Conservation (phyloP, 23 tunicate species). For the Aplidium turbinatum region DNA sequence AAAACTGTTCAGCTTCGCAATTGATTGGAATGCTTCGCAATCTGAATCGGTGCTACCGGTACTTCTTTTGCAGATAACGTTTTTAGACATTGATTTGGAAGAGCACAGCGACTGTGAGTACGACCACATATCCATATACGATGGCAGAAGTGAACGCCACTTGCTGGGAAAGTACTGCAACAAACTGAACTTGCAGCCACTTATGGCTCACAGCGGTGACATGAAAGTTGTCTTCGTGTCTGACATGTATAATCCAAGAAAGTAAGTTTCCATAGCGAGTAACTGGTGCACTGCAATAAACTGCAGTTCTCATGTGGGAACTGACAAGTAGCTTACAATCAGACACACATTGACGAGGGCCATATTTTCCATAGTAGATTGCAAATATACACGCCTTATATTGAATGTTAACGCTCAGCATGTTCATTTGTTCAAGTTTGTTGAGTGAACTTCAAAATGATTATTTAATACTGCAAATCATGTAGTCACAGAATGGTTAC, state of each 20-base stretch:
- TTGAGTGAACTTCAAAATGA: too few species aligned
- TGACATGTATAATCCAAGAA: conserved; percentile 29
- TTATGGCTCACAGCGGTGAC: conserved; percentile 64
- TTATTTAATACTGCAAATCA: too few species aligned
- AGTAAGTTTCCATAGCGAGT: conserved; percentile 5
- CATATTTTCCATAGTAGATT: too few species aligned
- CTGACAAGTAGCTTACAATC: too few species aligned
- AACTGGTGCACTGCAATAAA: too few species aligned
- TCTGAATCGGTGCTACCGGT: not conserved
- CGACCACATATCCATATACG: conserved; percentile 61
- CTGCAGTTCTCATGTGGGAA: too few species aligned
- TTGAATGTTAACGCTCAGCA: too few species aligned
- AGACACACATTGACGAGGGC: too few species aligned
- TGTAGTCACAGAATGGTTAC: too few species aligned
- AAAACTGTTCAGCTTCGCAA: not conserved
- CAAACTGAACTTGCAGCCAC: conserved; percentile 35
- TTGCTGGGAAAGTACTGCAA: conserved; percentile 65
- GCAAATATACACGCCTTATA: too few species aligned
- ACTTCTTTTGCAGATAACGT: conserved; percentile 40
- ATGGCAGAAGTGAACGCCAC: conserved; percentile 46
- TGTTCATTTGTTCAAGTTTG: too few species aligned
- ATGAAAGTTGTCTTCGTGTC: conserved; percentile 56
- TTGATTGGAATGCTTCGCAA: not conserved
- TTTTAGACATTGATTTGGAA: conserved; percentile 45
- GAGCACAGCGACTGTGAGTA: conserved; percentile 44